A percentile compares a stretch with the other conserved stretches of the same genome.
Evolutionary conservation across 2,797 vertebrate genomes (phyloP).

Genomic region (Diceros bicornis): DNA sequence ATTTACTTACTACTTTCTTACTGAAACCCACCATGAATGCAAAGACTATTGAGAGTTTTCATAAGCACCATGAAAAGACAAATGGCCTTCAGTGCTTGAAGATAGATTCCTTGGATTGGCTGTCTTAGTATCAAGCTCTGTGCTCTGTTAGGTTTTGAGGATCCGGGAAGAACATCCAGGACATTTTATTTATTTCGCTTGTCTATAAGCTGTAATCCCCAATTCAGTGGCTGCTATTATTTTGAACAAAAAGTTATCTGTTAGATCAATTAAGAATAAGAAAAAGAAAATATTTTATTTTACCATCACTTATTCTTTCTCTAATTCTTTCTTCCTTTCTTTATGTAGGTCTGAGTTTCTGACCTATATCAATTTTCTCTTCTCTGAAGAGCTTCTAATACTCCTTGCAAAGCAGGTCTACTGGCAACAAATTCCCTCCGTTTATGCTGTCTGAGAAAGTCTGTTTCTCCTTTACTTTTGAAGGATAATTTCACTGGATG

Average conservation of each 20-base stretch:
- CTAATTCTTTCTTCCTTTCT: background rate
- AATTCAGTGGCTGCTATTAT: background rate
- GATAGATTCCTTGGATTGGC: background rate
- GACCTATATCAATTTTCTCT: background rate
- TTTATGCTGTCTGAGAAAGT: background rate
- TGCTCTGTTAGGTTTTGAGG: background rate
- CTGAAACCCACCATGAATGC: background rate
- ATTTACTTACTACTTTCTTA: conserved; percentile 14
- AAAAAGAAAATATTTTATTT: background rate
- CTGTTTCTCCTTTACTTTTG: background rate
- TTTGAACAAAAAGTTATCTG: background rate
- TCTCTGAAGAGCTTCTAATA: background rate
- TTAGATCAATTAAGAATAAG: background rate
- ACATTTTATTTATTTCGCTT: background rate
- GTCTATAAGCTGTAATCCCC: background rate
- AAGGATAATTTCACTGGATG: background rate
- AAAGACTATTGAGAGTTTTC: background rate
- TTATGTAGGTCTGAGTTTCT: background rate
- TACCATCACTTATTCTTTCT: background rate
- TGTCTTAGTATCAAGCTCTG: background rate
- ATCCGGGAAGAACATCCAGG: background rate
- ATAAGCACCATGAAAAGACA: background rate
- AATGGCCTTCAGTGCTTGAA: background rate
- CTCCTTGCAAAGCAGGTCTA: background rate
- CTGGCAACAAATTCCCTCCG: background rate